Evolutionary conservation across 2,888 invertebrate species (phyloP).

Genomic region (Periphyllus acericola): DNA sequence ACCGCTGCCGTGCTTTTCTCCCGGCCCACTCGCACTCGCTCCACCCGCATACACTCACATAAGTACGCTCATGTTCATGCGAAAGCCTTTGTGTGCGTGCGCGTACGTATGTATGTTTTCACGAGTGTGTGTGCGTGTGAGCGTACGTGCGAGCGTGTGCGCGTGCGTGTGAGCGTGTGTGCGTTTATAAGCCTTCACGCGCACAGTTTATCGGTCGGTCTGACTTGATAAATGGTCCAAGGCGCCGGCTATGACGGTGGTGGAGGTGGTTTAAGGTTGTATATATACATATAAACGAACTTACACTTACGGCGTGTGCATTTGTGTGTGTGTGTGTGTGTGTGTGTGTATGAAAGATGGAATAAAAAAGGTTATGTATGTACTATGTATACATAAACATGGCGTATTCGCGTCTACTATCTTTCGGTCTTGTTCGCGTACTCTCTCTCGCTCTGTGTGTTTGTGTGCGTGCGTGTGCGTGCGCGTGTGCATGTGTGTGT

Average conservation of each 20-base stretch:
- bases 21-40: background rate
- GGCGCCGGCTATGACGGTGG: constrained; percentile 15
- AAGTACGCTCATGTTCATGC: background rate
- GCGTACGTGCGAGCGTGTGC: background rate
- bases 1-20: background rate
- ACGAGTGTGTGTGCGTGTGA: background rate
- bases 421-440: background rate
- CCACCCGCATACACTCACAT: background rate
- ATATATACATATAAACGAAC: background rate
- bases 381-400: constrained; percentile 3
- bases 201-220: constrained; percentile 54
- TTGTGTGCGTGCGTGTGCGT: background rate
- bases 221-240: constrained; percentile 57
- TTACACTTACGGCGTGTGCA: background rate
- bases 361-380: constrained; percentile 23
- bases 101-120: background rate
- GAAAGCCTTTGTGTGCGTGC: background rate
- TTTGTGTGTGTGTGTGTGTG: background rate
- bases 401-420: constrained; percentile 8
- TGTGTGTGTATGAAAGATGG: background rate
- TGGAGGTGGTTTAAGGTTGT: constrained; percentile 25
- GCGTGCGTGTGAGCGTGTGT: background rate
- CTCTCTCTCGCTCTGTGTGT: background rate
- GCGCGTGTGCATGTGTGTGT: background rate
- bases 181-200: constrained; percentile 32